phyloP scores from a whole-genome alignment of 2,888 invertebrate species.

The Geotrupes spiniger region DNA sequence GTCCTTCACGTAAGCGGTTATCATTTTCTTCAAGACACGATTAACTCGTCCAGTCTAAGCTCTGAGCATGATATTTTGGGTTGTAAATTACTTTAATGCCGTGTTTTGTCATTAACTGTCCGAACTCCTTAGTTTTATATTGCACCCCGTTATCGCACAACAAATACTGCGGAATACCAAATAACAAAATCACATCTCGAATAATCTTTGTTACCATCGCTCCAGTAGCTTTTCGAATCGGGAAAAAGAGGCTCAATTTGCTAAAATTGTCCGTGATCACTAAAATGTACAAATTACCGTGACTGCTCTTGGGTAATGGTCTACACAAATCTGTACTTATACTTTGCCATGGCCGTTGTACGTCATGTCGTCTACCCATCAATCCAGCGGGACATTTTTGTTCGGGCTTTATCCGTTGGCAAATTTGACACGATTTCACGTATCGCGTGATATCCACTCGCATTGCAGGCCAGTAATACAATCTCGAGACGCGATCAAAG shows the following conservation, averaged over 20 bases:
- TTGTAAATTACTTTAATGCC: constrained; percentile 17
- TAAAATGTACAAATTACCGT: constrained; percentile 23
- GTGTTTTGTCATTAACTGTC: constrained; percentile 7
- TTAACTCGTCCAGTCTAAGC: background rate
- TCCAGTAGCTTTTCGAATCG: constrained; percentile 16
- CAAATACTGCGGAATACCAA: constrained; percentile 21
- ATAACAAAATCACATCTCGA: constrained; percentile 18
- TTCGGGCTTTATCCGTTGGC: constrained; percentile 1
- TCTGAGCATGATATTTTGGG: constrained; percentile 19
- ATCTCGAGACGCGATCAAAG: constrained; percentile 13
- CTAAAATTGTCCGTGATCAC: constrained; percentile 23
- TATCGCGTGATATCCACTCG: constrained; percentile 11
- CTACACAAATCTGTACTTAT: constrained; percentile 23
- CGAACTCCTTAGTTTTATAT: constrained; percentile 17
- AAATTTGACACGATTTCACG: constrained; percentile 12
- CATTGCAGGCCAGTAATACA: constrained; percentile 36
- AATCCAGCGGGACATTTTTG: too few relatives aligned
- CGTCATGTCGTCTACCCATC: background rate
- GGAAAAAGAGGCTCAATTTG: constrained; percentile 16
- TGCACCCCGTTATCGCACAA: constrained; percentile 25
- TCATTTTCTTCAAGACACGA: background rate
- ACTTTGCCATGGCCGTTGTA: constrained; percentile 18
- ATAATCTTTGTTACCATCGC: constrained; percentile 10
- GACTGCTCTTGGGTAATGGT: constrained; percentile 16
- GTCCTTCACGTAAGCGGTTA: constrained; percentile 10